Conservation (phyloP, 2,888 invertebrate species). For the Drosophila robusta region DNA sequence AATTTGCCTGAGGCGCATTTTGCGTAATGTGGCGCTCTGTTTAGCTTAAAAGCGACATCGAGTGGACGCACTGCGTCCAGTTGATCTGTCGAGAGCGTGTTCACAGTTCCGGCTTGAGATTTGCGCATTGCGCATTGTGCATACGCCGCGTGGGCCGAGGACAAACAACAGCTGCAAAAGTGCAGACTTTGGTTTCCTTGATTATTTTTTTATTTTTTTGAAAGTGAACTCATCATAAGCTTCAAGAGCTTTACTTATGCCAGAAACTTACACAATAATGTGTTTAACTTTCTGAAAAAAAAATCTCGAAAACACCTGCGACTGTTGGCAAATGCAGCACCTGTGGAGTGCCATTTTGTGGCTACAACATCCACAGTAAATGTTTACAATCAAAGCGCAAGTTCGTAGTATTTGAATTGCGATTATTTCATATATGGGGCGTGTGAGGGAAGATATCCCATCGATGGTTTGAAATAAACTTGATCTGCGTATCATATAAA, state of each 20-base stretch:
- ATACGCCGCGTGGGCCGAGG: constrained; percentile 46
- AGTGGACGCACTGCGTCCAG: constrained; percentile 67
- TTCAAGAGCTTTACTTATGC: constrained; percentile 27
- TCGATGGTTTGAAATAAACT: too few relatives aligned
- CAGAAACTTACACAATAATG: constrained; percentile 13
- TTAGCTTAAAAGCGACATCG: constrained; percentile 48
- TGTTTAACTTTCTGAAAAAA: constrained; percentile 3
- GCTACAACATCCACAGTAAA: too few relatives aligned
- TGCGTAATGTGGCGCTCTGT: constrained; percentile 19
- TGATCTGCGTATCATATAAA: too few relatives aligned
- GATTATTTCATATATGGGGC: too few relatives aligned
- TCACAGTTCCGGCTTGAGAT: constrained; percentile 37
- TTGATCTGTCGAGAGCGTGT: constrained; percentile 28
- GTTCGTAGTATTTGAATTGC: too few relatives aligned
- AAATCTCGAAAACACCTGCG: constrained; percentile 5
- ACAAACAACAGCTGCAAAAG: constrained; percentile 14
- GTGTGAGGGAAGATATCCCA: too few relatives aligned
- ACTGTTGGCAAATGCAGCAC: constrained; percentile 1
- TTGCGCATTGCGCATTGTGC: constrained; percentile 35
- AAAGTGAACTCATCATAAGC: constrained; percentile 45
- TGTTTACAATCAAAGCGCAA: neutral
- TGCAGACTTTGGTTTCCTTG: constrained; percentile 3
- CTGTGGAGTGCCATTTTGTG: neutral
- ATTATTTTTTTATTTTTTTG: constrained; percentile 31
- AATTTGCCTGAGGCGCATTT: constrained; percentile 40